A percentile compares a stretch with the other conserved stretches of the same genome.
Evolutionary conservation across 2,797 vertebrate species (phyloP).

Genomic region (Pseudopleuronectes americanus): DNA sequence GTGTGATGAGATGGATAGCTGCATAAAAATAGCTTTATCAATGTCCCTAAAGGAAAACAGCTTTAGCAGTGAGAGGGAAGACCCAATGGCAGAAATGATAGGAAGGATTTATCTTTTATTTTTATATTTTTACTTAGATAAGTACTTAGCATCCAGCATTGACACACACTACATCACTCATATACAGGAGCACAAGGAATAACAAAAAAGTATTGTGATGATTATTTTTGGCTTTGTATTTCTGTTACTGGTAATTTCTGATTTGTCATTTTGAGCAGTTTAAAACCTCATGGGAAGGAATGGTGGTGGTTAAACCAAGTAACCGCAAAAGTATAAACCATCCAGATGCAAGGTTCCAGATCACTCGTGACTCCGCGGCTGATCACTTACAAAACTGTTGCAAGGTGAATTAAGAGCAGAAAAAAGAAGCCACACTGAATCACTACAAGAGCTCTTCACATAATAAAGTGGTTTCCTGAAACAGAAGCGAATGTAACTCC

Average conservation of each 20-base stretch:
- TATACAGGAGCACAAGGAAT: not conserved
- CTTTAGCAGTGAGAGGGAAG: slow-evolving; percentile 19
- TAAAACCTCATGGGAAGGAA: too few species aligned
- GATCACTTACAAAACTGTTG: too few species aligned
- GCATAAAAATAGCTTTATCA: not conserved
- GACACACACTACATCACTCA: slow-evolving; percentile 24
- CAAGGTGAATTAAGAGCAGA: too few species aligned
- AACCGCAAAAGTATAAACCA: too few species aligned
- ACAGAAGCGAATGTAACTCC: slow-evolving; percentile 23
- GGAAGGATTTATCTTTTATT: not conserved
- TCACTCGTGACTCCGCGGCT: too few species aligned
- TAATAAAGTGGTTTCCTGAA: slow-evolving; percentile 17
- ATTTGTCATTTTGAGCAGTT: too few species aligned
- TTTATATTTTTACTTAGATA: slow-evolving; percentile 27
- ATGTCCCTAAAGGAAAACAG: not conserved
- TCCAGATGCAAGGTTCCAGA: too few species aligned
- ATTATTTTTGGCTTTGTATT: too few species aligned
- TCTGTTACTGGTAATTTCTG: too few species aligned
- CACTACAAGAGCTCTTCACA: slow-evolving; percentile 5
- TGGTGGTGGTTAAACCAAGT: too few species aligned
- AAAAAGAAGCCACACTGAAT: not conserved
- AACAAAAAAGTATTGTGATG: too few species aligned
- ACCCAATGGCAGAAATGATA: not conserved
- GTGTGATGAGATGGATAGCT: slow-evolving; percentile 2
- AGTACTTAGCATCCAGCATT: slow-evolving; percentile 3